These are phyloP conservation scores for Pardalotus punctatus DNA, from an alignment of 2,113 vertebrate genomes.

Conservation along the genomic window DNA sequence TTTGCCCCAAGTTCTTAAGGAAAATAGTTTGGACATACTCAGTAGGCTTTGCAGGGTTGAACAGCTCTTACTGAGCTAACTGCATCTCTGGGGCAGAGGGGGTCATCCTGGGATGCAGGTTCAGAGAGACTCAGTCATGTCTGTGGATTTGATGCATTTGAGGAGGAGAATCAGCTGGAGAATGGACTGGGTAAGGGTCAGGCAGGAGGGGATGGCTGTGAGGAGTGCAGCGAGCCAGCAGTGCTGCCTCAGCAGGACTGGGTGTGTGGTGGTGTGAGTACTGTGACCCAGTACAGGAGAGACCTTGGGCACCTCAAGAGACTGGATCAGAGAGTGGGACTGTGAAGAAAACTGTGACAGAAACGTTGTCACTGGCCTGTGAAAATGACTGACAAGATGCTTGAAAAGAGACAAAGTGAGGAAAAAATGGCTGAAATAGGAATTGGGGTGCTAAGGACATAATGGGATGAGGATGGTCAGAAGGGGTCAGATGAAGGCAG, in stretches of 20 bases:
- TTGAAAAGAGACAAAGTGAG: background rate
- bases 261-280: background rate
- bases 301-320: background rate
- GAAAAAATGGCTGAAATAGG: background rate
- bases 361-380: background rate
- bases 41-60: background rate
- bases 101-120: background rate
- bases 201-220: background rate
- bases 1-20: background rate
- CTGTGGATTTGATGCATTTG: background rate
- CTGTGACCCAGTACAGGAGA: background rate
- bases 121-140: background rate
- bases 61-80: background rate
- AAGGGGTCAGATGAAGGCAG: background rate
- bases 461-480: background rate
- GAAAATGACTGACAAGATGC: background rate
- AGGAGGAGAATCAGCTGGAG: background rate
- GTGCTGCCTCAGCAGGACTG: background rate
- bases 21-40: background rate
- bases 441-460: background rate
- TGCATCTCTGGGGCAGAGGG: background rate
- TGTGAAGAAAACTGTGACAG: background rate
- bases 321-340: background rate
- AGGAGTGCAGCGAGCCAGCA: background rate
- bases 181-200: background rate